These are phyloP conservation scores for Lepidurus apus DNA, from an alignment of 1,140 invertebrate species.

Conservation along the genomic window DNA sequence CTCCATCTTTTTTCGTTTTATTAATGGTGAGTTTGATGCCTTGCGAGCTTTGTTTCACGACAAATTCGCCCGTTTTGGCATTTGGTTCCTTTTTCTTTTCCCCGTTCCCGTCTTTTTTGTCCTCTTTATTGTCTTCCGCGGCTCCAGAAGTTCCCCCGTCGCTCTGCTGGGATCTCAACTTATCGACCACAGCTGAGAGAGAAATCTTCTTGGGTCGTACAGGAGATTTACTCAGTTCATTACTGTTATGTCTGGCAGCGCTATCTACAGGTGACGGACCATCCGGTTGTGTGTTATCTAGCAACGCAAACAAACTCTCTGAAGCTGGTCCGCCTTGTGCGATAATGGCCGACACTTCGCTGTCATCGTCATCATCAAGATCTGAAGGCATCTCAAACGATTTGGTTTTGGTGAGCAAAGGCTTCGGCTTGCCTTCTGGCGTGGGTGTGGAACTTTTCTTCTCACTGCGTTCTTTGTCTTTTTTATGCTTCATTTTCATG, in stretches of 20 bases:
- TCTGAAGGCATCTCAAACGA: constrained; percentile 28
- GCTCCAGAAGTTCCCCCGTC: not conserved
- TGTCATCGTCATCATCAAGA: constrained; percentile 30
- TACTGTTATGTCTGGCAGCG: constrained; percentile 18
- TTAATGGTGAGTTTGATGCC: constrained; percentile 86
- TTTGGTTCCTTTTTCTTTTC: not conserved
- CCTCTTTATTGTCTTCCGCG: constrained; percentile 32
- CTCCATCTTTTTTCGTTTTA: constrained; percentile 63
- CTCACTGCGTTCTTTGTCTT: constrained; percentile 33
- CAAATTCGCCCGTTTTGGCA: constrained; percentile 60
- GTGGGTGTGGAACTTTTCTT: constrained; percentile 30
- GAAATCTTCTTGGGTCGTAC: constrained; percentile 67
- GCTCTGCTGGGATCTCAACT: constrained; percentile 57
- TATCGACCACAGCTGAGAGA: constrained; percentile 77
- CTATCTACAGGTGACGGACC: not conserved
- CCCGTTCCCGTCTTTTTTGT: constrained; percentile 41
- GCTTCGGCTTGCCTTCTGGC: constrained; percentile 23
- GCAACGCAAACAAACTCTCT: not conserved
- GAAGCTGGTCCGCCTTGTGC: not conserved
- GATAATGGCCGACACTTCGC: constrained; percentile 27
- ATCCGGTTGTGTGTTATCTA: not conserved
- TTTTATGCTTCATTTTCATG: constrained; percentile 37
- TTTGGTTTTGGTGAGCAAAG: constrained; percentile 30
- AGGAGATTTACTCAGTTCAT: constrained; percentile 30
- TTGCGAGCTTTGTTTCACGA: constrained; percentile 68